A percentile compares a stretch with the other conserved stretches of the same genome.
phyloP scores from a whole-genome alignment of 2,113 vertebrate species.

The Eretmochelys imbricata region DNA sequence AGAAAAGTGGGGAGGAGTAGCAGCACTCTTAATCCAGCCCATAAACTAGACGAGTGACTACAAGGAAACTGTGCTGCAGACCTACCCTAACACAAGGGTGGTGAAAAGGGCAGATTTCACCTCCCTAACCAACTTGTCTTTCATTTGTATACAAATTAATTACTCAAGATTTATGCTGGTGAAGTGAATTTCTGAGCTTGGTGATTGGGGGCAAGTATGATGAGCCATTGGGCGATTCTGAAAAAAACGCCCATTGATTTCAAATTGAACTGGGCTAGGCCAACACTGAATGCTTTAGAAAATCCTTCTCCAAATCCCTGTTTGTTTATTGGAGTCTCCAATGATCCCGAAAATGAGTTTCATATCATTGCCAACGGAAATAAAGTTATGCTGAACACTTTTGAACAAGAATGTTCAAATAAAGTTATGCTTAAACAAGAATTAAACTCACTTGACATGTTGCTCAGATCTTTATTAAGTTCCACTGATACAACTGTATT shows the following conservation, averaged over 20 bases:
- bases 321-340: not conserved
- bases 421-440: not conserved
- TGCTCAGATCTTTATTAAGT: not conserved
- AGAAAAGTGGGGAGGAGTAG: not conserved
- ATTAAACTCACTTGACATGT: not conserved
- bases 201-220: not conserved
- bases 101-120: not conserved
- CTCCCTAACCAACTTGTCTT: not conserved
- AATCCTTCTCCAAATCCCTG: not conserved
- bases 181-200: conserved; percentile 17
- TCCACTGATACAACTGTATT: not conserved
- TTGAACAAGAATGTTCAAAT: too few species aligned
- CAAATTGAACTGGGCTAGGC: not conserved
- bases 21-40: not conserved
- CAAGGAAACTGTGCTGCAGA: not conserved
- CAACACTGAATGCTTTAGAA: not conserved
- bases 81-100: not conserved
- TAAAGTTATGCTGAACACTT: not conserved
- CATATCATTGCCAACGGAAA: not conserved
- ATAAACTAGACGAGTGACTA: not conserved
- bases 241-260: not conserved
- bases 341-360: not conserved
- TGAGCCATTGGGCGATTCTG: not conserved
- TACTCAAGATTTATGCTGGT: conserved; percentile 8
- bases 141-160: conserved; percentile 9